Evolutionary conservation across 1,140 invertebrate species (phyloP).

Genomic region (Galleria mellonella): DNA sequence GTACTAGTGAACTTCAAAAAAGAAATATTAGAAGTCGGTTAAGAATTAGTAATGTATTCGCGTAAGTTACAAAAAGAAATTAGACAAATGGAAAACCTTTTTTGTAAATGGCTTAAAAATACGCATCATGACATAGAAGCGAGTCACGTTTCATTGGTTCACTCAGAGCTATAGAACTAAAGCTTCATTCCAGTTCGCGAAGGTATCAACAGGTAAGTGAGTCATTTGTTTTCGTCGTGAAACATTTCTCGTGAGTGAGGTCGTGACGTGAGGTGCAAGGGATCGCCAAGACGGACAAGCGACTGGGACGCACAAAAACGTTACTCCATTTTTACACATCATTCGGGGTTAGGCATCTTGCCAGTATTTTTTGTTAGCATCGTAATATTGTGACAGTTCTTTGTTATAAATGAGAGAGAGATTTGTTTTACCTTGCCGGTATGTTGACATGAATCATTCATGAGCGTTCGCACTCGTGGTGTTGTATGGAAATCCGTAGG

Average conservation of each 20-base stretch:
- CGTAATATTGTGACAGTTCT: slow-evolving; percentile 1
- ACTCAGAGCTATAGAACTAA: slow-evolving; percentile 14
- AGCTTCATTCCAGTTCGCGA: slow-evolving; percentile 13
- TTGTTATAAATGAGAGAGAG: too few relatives aligned
- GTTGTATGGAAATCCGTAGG: too few relatives aligned
- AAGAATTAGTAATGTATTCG: too few relatives aligned
- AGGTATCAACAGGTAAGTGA: slow-evolving; percentile 52
- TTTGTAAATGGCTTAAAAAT: slow-evolving; percentile 19
- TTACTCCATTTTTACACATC: slow-evolving; percentile 25
- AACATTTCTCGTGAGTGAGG: slow-evolving; percentile 37
- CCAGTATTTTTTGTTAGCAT: not conserved
- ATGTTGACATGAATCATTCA: too few relatives aligned
- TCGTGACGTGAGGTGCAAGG: slow-evolving; percentile 22
- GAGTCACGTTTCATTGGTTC: slow-evolving; percentile 21
- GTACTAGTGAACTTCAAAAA: too few relatives aligned
- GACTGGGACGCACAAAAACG: slow-evolving; percentile 20
- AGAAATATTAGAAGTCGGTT: too few relatives aligned
- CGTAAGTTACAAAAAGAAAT: too few relatives aligned
- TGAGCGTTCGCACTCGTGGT: too few relatives aligned
- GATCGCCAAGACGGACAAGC: not conserved
- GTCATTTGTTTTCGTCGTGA: slow-evolving; percentile 42
- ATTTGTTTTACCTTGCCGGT: too few relatives aligned
- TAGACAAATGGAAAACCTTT: too few relatives aligned
- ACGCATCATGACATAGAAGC: slow-evolving; percentile 15
- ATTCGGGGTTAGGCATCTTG: slow-evolving; percentile 8